Base-by-base conservation (phyloP, 2,113 vertebrate genomes). In the Delphinus delphis region DNA sequence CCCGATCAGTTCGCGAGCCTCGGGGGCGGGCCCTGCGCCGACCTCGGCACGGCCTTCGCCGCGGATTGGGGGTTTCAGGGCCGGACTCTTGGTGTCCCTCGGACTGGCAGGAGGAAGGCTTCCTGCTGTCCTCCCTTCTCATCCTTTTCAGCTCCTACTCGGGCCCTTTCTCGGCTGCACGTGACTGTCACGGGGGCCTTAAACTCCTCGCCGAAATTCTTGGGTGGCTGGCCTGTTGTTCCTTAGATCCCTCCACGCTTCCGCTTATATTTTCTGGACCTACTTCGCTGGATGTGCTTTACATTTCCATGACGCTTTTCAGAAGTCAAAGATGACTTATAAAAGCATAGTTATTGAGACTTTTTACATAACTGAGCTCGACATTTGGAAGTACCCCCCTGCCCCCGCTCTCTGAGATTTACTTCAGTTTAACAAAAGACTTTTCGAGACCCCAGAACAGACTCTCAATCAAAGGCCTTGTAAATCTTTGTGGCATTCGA, bases 51-150 rank as follows among this genome's bases (percentile, higher is more conserved):
- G 4, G 25, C 3, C 26, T 44, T 68, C n/a, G 58, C 31, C 0
- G 31, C 62, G 38, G 28, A 23, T 36, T 6, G 0, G 73, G 76
- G 17, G 41, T 26, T 62, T 60, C 33, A 2, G 11, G 38, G 17
- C 10, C 11, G 18, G 20, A 28, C 26, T 18, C 15, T 26, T 2
- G 67, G 44, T 7, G 33, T 77, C 62, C 3, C 47, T 33, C 12
- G 0, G 4, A 17, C 4, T 2, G 21, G 60, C 53, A 0, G 90
- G 17, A 25, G 3, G 55, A n/a, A 21, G 0, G 38, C 50, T 15
- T 20, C 41, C 63, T 3, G 41, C 17, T 0, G 58, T 6, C 63
- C 36, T 31, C 62, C 21, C 28, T 23, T 28, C 21, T 0, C 36
- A 26, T 18, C 13, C 33, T 25, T 82, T 86, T 31, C 28, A 33